Percentiles rank a stretch among this genome's conserved stretches.
phyloP scores from a whole-genome alignment of 1,140 invertebrate genomes.

The Nautilus pompilius region DNA sequence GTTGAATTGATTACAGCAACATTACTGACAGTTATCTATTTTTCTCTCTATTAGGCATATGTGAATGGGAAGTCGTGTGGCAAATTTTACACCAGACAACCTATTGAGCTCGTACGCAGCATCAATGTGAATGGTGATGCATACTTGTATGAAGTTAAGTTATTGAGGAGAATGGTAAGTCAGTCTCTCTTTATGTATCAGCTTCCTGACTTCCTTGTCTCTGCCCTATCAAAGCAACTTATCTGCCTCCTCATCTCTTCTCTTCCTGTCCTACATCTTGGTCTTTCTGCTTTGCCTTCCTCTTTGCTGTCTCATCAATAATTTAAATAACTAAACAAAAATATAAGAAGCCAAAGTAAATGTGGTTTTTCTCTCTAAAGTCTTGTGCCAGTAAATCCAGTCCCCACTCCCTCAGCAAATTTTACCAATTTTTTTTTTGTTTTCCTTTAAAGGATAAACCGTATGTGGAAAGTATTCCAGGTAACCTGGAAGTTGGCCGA shows the following conservation, averaged over 20 bases:
- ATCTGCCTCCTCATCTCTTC: background rate
- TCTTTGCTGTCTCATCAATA: background rate
- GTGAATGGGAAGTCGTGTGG: slow-evolving; percentile 28
- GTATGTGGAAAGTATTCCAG: slow-evolving; percentile 23
- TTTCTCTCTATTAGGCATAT: slow-evolving; percentile 22
- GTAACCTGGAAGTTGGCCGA: slow-evolving; percentile 16
- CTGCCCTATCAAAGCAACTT: background rate
- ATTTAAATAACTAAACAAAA: background rate
- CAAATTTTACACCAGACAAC: slow-evolving; percentile 27
- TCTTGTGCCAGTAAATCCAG: too few species aligned
- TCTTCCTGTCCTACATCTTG: background rate
- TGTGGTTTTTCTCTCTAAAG: too few species aligned
- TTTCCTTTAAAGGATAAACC: slow-evolving; percentile 21
- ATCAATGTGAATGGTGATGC: slow-evolving; percentile 32
- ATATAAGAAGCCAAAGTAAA: too few species aligned
- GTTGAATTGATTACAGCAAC: too few species aligned
- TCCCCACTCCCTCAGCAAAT: too few species aligned
- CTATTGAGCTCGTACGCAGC: slow-evolving; percentile 28
- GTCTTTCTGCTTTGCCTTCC: background rate
- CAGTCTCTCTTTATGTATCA: background rate
- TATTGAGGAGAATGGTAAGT: slow-evolving; percentile 30
- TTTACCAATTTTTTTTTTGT: background rate
- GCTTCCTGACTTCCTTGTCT: background rate
- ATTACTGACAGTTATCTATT: background rate
- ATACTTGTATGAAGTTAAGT: slow-evolving; percentile 31